phyloP scores from a whole-genome alignment of 2,113 vertebrate species.

The Ornithorhynchus anatinus region DNA sequence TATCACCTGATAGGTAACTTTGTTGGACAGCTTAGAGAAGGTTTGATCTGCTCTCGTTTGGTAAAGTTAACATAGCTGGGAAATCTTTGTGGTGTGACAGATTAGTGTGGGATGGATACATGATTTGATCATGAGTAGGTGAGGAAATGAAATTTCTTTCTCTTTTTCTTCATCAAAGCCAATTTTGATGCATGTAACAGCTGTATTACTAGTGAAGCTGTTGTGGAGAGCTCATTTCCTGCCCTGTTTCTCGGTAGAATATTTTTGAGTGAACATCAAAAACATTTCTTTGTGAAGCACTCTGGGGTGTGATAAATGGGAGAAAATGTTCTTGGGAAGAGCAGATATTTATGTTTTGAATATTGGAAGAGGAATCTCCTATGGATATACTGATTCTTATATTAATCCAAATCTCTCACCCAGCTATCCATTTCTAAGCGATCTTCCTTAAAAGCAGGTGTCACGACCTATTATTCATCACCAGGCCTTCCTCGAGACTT shows the following conservation, averaged over 20 bases:
- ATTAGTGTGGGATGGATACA: conserved; percentile 54
- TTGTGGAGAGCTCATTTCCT: conserved; percentile 15
- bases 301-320: too few species aligned
- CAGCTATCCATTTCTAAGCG: too few species aligned
- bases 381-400: too few species aligned
- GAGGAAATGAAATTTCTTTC: conserved; percentile 42
- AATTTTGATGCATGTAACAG: conserved; percentile 28
- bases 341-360: too few species aligned
- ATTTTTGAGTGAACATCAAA: neutral
- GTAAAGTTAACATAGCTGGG: conserved; percentile 49
- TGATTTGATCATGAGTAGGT: conserved; percentile 51
- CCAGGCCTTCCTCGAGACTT: too few species aligned
- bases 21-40: conserved; percentile 37
- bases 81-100: conserved; percentile 53
- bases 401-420: too few species aligned
- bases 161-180: conserved; percentile 32
- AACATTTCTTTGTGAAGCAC: conserved; percentile 10
- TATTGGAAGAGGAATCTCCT: too few species aligned
- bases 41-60: conserved; percentile 52
- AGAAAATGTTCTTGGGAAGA: too few species aligned
- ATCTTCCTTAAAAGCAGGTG: too few species aligned
- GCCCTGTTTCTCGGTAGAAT: conserved; percentile 22
- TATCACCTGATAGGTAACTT: too few species aligned
- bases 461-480: too few species aligned
- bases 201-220: conserved; percentile 25